phyloP scores from a whole-genome alignment of 2,888 invertebrate species.

The Rhabditoides inermis region DNA sequence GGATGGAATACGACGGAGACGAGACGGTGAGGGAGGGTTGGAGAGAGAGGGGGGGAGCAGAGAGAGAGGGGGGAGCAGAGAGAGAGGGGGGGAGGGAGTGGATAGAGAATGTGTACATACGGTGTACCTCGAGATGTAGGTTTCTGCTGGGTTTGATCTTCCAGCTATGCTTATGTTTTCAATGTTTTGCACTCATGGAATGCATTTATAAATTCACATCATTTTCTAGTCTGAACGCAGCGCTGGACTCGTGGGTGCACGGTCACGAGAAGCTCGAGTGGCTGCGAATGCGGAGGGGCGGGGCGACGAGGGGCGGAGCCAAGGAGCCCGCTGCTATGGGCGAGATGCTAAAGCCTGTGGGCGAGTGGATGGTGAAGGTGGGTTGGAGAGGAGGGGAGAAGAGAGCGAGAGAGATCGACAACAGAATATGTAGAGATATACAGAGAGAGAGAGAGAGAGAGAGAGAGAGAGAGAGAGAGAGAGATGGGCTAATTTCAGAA shows the following conservation, averaged over 20 bases:
- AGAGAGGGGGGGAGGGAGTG: no score
- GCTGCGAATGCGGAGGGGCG: background rate
- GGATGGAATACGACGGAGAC: background rate
- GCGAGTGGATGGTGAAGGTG: background rate
- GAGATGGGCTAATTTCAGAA: no score
- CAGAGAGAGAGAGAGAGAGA: no score
- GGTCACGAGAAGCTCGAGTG: conserved; percentile 26
- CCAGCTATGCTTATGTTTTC: no score
- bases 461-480: no score
- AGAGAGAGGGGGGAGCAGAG: background rate
- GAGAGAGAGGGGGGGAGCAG: background rate
- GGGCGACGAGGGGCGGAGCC: background rate
- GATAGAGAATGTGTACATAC: no score
- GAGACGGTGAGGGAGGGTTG: background rate
- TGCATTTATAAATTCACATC: no score
- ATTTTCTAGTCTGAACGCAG: conserved; percentile 38
- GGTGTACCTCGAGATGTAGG: no score
- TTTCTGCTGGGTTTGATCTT: no score
- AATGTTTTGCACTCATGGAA: no score
- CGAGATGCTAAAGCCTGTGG: background rate
- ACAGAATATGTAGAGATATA: no score
- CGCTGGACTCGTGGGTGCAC: conserved; percentile 38
- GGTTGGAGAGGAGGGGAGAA: background rate
- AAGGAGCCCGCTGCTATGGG: background rate
- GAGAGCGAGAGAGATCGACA: conserved; percentile 1